Evolutionary conservation across 2,888 invertebrate species (phyloP).

Genomic region (Drosophila tanythrix): DNA sequence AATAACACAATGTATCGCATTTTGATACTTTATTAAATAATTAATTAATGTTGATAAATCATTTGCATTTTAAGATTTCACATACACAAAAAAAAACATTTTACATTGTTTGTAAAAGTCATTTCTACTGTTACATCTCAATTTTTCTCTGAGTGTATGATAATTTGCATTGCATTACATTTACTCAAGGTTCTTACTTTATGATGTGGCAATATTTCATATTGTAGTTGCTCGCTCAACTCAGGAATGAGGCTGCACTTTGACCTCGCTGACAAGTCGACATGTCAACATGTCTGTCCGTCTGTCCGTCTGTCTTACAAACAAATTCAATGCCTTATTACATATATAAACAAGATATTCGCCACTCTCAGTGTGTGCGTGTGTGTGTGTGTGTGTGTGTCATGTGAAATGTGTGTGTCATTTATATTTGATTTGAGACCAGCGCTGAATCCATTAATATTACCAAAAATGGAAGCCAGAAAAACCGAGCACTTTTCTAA

Average conservation of each 20-base stretch:
- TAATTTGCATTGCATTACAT: conserved; percentile 47
- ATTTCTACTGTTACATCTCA: neutral
- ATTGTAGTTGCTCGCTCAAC: conserved; percentile 25
- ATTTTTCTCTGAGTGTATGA: neutral
- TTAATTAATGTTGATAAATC: neutral
- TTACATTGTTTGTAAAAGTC: neutral
- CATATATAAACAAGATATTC: conserved; percentile 18
- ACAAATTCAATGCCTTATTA: conserved; percentile 50
- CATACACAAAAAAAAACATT: neutral
- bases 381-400: neutral
- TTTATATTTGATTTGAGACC: conserved; percentile 48
- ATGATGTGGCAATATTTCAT: conserved; percentile 60
- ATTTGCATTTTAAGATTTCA: neutral
- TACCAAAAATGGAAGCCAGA: conserved; percentile 17
- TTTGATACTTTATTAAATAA: neutral
- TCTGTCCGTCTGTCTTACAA: conserved; percentile 14
- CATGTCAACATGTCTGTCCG: neutral
- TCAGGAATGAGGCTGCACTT: conserved; percentile 45
- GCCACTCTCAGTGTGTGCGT: neutral
- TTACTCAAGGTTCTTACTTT: conserved; percentile 33
- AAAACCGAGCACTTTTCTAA: conserved; percentile 2
- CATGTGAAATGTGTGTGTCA: conserved; percentile 38
- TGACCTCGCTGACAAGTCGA: conserved; percentile 11
- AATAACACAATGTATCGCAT: neutral
- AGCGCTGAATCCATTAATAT: conserved; percentile 33